Base-by-base conservation (phyloP, 2,797 vertebrate genomes). In the Momotus momota region DNA sequence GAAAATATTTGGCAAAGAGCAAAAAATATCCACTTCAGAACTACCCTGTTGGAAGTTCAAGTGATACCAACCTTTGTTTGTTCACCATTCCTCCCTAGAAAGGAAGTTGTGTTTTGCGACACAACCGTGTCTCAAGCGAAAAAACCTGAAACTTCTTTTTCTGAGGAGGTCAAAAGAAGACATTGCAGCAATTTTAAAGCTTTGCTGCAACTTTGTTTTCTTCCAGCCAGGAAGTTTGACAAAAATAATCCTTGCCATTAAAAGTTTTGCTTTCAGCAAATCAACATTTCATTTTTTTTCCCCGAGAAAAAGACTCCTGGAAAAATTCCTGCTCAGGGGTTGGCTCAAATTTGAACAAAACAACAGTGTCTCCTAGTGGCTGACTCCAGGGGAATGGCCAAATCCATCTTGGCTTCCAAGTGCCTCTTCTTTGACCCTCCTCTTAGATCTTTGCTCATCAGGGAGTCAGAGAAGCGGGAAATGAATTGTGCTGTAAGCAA, bases 361-460 rank as follows among this genome's bases (percentile, higher is more conserved):
- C 96, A 94, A 94, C 80, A 96, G 94, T 93, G 94, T 89, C 96
- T 96, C 96, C 96, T 96, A 96, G 96, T 71, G 96, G 95, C 70
- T 91, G 95, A 27, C 33, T 86, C 72, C 54, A 46, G 62, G 70
- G 86, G 67, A 52, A 69, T 85, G 83, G 88, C 31, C 92, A 84
- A 75, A 81, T 55, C 88, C 77, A 64, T 83, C 73, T 17, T 18
- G 49, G 43, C 43, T 81, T 88, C 33, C 31, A 33, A 27, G 58
- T 43, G 54, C 35, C 62, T 93, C 82, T 84, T 79, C 62, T 62
- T 49, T 77, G 81, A 92, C 80, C 51, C 40, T 90, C n/a, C 90
- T 82, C 9, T 35, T 71, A 71, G 77, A 48, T 93, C 72, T 89
- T 21, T 29, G 72, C 58, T 92, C 43, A 1, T 61, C 69, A 5